Evolutionary conservation across 2,113 vertebrate species (phyloP).

Genomic region (Sisor rabdophorus): DNA sequence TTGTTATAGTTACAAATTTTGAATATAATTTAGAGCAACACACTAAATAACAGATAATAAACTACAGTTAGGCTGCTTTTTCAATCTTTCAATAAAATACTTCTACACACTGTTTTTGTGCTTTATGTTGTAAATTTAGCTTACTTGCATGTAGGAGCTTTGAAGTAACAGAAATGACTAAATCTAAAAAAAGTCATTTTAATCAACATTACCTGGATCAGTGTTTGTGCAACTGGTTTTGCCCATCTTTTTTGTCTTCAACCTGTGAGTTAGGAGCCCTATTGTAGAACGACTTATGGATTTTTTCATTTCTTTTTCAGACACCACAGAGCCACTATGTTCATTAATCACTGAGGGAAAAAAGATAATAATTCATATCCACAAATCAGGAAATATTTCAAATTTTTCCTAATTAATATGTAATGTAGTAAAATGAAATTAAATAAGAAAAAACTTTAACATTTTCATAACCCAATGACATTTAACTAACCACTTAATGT

Average conservation of each 20-base stretch:
- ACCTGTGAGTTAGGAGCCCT: neutral
- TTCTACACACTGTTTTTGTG: too few species aligned
- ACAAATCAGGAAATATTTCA: neutral
- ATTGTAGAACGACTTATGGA: neutral
- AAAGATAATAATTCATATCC: neutral
- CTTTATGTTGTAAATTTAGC: too few species aligned
- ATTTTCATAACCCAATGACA: too few species aligned
- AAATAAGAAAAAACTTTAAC: neutral
- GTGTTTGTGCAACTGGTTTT: neutral
- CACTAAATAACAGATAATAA: too few species aligned
- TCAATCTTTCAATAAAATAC: too few species aligned
- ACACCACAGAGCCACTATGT: neutral
- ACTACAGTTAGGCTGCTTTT: too few species aligned
- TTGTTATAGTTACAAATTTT: too few species aligned
- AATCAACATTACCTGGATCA: neutral
- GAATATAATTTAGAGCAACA: too few species aligned
- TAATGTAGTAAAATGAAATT: neutral
- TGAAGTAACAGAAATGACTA: too few species aligned
- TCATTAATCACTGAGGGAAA: neutral
- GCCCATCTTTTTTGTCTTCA: neutral
- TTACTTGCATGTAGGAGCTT: too few species aligned
- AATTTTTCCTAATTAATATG: neutral
- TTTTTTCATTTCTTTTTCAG: neutral
- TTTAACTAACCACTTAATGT: neutral
- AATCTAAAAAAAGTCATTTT: too few species aligned